A percentile compares a stretch with the other conserved stretches of the same genome.
Evolutionary conservation across 1,140 invertebrate genomes (phyloP).

Genomic region (Micrasema longulum): DNA sequence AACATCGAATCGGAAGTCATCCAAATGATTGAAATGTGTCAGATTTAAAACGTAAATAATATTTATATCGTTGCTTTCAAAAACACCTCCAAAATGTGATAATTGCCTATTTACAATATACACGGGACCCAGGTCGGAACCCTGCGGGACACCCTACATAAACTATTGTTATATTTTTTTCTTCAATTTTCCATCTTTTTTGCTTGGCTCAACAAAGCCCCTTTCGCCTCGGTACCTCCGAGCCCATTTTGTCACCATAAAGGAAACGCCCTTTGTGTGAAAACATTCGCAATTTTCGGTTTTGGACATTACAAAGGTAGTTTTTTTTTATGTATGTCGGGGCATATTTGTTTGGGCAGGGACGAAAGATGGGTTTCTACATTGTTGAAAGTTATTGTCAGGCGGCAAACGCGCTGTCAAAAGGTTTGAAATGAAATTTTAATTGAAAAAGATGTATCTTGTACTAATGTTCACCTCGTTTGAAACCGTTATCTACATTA

Average conservation of each 20-base stretch:
- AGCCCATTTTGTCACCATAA: conserved; percentile 25
- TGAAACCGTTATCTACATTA: no score
- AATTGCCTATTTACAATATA: conserved; percentile 19
- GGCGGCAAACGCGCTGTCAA: conserved; percentile 3
- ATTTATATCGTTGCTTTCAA: conserved; percentile 6
- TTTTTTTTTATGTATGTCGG: conserved; percentile 11
- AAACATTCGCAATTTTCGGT: conserved; percentile 36
- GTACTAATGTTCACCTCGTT: no score
- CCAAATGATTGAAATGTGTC: conserved; percentile 9
- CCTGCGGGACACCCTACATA: conserved; percentile 18
- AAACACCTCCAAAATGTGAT: conserved; percentile 14
- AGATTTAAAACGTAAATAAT: conserved; percentile 7
- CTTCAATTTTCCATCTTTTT: neutral
- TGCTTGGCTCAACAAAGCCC: neutral
- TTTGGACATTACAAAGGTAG: conserved; percentile 14
- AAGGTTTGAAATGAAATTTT: conserved; percentile 26
- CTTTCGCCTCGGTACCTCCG: conserved; percentile 26
- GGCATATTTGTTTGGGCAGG: conserved; percentile 13
- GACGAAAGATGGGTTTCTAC: neutral
- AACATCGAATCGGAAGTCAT: conserved; percentile 1
- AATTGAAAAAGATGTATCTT: conserved; percentile 11
- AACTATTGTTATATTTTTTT: neutral
- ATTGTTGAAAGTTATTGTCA: conserved; percentile 2
- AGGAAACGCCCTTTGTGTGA: conserved; percentile 35
- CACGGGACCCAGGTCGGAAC: neutral